Base-by-base conservation (phyloP, 2,888 invertebrate species). In the Agrotis segetum region DNA sequence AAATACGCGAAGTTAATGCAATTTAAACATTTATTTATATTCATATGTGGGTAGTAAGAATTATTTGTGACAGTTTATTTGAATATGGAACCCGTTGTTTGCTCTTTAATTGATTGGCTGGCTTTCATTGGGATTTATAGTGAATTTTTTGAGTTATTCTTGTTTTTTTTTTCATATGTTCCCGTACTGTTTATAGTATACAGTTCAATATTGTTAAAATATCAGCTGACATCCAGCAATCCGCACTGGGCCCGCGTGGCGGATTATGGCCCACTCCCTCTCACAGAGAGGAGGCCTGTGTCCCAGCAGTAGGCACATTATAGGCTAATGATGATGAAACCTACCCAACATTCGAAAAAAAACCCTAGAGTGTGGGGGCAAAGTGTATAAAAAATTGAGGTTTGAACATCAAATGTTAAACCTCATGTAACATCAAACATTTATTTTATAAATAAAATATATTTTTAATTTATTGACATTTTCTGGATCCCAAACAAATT, bases 21-120 rank as follows among this genome's bases (percentile, higher is more conserved):
- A 84, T 85, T 81, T 85, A 82, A 88, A 85, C 84, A 86, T 88
- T 87, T 87, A 85, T 84, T 82, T 84, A 77, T 79, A 77, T 77
- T 76, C 77, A 77, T 65, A 69, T 69, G 24, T 74, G 66, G 44
- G 65, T 64, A 24, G 56, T 44, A 44, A 66, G 70, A 72, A 77
- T 61, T 78, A 67, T 63, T 66, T 73, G 58, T 17, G 21, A 53
- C 24, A 14, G 71, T 81, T 55, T 64, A 34, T 78, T 65, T 81
- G 52, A n/a, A 17, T 53, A 53, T 4, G 7, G 13, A 55, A 71
- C 16, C 11, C 14, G 34, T 50, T 70, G 52, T 65, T 63, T 63
- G 24, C 3, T 46, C 56, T 24, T 5, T 21, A 53, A 64, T 71
- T 79, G 55, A 67, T 63, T 81, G 63, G 34, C 1, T 24, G 46